phyloP scores from a whole-genome alignment of 2,113 vertebrate species.

The Danio rerio region GRCz12tu NC_133198.1:49723501-49724000 shows the following conservation, averaged over 20 bases:
- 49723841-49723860: background rate
- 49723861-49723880: background rate
- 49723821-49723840: constrained; percentile 15
- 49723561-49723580: constrained; percentile 74
- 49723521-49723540: background rate
- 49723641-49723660: constrained; percentile 57
- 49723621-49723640: constrained; percentile 68
- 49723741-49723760: background rate
- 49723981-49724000: too few species aligned
- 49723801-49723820: background rate
- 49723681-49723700: background rate
- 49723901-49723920: constrained; percentile 53
- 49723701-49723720: constrained; percentile 31
- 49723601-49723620: constrained; percentile 71
- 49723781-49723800: background rate
- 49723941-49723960: too few species aligned
- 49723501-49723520: constrained; percentile 64
- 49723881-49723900: constrained; percentile 52
- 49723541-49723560: constrained; percentile 67
- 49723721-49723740: constrained; percentile 36
- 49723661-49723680: constrained; percentile 73
- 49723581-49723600: constrained; percentile 64
- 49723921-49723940: background rate
- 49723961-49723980: too few species aligned
- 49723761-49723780: background rate